phyloP scores from a whole-genome alignment of 2,797 vertebrate genomes.

The Amazonetta brasiliensis region DNA sequence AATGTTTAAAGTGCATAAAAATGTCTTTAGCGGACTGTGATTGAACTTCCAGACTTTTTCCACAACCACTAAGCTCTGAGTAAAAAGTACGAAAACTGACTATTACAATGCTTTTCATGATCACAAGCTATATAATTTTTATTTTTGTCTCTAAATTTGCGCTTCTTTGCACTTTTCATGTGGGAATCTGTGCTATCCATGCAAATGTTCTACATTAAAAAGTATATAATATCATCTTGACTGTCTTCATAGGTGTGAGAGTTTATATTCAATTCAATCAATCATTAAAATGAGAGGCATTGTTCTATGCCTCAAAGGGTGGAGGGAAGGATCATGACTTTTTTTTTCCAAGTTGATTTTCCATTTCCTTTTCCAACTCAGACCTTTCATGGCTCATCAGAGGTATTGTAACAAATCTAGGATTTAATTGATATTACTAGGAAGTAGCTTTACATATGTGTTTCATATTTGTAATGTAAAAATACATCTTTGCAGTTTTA shows the following conservation, averaged over 20 bases:
- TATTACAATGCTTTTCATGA: not conserved
- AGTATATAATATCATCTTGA: not conserved
- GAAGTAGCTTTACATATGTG: not conserved
- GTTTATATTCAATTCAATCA: not conserved
- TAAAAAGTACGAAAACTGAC: not conserved
- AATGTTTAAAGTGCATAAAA: not conserved
- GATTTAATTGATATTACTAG: not conserved
- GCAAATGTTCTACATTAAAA: not conserved
- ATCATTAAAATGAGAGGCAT: not conserved
- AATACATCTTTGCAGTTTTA: not conserved
- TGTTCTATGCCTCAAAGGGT: not conserved
- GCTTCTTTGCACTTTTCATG: not conserved
- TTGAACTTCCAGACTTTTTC: not conserved
- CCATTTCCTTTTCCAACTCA: not conserved
- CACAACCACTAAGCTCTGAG: not conserved
- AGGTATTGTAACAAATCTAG: not conserved
- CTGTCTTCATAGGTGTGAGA: not conserved
- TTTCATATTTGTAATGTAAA: not conserved
- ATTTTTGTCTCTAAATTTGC: not conserved
- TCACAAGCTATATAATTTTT: not conserved
- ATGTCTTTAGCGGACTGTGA: not conserved
- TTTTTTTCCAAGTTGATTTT: not conserved
- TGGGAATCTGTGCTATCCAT: not conserved
- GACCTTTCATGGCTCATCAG: accelerated
- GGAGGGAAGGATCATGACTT: not conserved